Percentiles rank a stretch among this genome's conserved stretches.
phyloP scores from a whole-genome alignment of 2,113 vertebrate genomes.

The Mohoua ochrocephala region DNA sequence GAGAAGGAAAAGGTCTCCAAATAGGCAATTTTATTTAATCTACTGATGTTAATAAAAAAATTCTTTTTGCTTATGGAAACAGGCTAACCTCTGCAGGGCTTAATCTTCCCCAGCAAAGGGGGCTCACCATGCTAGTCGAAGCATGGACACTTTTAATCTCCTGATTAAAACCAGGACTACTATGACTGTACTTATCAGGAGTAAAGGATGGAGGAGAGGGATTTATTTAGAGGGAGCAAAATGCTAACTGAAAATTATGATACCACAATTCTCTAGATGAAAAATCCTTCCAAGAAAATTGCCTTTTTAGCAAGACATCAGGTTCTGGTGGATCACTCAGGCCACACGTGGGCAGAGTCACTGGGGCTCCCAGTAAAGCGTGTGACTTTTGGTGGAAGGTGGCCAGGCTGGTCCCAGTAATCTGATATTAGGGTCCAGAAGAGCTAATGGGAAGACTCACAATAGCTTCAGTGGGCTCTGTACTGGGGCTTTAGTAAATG shows the following conservation, averaged over 20 bases:
- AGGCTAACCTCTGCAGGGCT: background rate
- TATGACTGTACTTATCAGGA: background rate
- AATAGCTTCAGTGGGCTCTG: background rate
- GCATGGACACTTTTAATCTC: background rate
- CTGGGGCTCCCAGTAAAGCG: background rate
- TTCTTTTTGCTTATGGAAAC: background rate
- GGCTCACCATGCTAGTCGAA: background rate
- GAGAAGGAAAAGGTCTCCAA: background rate
- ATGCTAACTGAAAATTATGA: background rate
- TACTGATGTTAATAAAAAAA: background rate
- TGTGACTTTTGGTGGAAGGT: background rate
- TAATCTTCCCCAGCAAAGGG: background rate
- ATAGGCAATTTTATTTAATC: background rate
- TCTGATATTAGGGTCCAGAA: background rate
- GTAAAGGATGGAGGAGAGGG: background rate
- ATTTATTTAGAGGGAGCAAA: background rate
- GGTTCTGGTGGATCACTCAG: background rate
- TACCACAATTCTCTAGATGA: background rate
- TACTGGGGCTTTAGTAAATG: background rate
- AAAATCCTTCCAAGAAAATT: background rate
- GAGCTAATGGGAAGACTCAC: background rate
- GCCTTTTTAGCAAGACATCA: background rate
- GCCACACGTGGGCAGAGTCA: background rate
- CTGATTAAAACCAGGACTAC: background rate
- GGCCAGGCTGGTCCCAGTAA: background rate